phyloP scores from a whole-genome alignment of 2,113 vertebrate genomes.

The Urocitellus parryii region DNA sequence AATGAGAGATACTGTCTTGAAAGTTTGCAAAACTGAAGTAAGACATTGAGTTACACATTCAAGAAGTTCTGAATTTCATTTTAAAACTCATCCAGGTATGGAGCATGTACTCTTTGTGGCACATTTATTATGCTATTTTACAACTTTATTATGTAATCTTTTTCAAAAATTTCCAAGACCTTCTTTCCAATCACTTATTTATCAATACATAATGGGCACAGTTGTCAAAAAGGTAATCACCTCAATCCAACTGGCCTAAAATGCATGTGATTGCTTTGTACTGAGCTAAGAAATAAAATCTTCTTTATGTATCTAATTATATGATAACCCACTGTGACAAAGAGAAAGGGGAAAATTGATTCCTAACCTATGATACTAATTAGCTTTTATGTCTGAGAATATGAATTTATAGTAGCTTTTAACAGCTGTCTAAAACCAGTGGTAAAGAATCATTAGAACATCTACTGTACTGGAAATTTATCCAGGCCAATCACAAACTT shows the following conservation, averaged over 20 bases:
- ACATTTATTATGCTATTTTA: not conserved
- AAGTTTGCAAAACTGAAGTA: not conserved
- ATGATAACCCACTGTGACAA: conserved; percentile 39
- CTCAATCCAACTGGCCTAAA: not conserved
- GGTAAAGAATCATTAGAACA: conserved; percentile 22
- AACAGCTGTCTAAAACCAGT: conserved; percentile 49
- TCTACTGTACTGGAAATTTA: not conserved
- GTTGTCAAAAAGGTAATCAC: not conserved
- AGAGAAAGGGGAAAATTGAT: conserved; percentile 63
- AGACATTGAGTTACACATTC: not conserved
- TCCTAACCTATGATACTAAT: conserved; percentile 53
- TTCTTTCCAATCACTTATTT: not conserved
- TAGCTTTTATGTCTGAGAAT: conserved; percentile 58
- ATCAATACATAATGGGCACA: not conserved
- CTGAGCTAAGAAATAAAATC: conserved; percentile 31
- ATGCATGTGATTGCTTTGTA: not conserved
- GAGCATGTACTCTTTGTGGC: not conserved
- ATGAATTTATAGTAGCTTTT: conserved; percentile 55
- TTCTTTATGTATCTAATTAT: conserved; percentile 62
- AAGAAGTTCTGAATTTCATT: not conserved
- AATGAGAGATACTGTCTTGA: not conserved
- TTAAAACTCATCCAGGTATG: not conserved
- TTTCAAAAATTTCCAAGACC: not conserved
- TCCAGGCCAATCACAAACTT: not conserved
- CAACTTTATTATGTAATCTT: not conserved